Percentiles rank a stretch among this genome's conserved stretches.
Conservation (phyloP, 2,113 vertebrate genomes). For the Tyrannus savana region DNA sequence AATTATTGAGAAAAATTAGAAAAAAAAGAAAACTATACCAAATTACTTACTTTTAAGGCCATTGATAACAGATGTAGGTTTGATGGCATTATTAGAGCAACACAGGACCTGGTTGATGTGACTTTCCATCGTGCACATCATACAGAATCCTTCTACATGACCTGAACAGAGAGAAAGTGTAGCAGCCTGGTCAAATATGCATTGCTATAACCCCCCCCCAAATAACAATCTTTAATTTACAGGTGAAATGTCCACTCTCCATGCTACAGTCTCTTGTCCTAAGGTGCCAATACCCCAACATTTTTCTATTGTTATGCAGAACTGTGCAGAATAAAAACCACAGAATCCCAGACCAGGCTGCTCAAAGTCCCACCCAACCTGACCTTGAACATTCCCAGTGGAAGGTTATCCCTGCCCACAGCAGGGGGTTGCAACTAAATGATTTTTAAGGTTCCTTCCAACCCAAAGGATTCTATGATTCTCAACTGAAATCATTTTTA, state of each 20-base stretch:
- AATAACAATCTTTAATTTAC: neutral
- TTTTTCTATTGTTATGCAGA: neutral
- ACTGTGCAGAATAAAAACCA: neutral
- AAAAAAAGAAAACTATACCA: neutral
- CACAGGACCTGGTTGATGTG: slow-evolving; percentile 92
- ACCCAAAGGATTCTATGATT: neutral
- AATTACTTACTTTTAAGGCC: slow-evolving; percentile 89
- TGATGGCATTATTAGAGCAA: slow-evolving; percentile 90
- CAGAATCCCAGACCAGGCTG: neutral
- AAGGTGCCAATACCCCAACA: neutral
- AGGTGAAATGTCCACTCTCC: neutral
- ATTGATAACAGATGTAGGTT: slow-evolving; percentile 90
- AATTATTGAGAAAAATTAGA: neutral
- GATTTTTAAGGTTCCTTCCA: neutral
- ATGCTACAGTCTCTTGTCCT: neutral
- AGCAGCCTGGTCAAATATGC: neutral
- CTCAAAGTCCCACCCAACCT: neutral
- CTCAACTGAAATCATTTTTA: neutral
- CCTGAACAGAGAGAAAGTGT: slow-evolving; percentile 73
- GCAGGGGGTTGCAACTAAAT: neutral
- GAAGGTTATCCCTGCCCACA: neutral
- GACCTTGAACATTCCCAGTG: neutral
- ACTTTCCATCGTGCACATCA: slow-evolving; percentile 98
- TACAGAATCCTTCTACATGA: slow-evolving; percentile 91
- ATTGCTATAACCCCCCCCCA: neutral